These are phyloP conservation scores for Antheraea assamensis DNA, from an alignment of 2,888 invertebrate species.

Conservation along the genomic window DNA sequence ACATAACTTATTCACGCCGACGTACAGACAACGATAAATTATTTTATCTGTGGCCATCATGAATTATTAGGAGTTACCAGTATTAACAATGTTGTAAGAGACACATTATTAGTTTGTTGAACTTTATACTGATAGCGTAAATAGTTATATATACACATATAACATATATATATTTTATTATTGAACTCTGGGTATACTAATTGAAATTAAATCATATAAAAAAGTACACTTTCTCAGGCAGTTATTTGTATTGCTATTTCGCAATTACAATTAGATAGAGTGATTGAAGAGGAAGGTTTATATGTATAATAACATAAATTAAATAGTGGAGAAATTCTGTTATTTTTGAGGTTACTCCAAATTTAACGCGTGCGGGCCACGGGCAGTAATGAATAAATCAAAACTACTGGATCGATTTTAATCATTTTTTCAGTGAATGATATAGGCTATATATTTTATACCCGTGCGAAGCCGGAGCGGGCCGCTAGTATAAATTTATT, in stretches of 20 bases:
- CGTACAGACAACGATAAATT: constrained; percentile 10
- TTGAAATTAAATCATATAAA: not conserved
- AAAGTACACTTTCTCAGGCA: not conserved
- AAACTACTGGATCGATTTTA: too few relatives aligned
- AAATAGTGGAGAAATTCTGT: too few relatives aligned
- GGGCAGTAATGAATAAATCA: too few relatives aligned
- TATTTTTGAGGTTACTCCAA: too few relatives aligned
- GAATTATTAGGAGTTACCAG: constrained; percentile 1
- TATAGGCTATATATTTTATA: too few relatives aligned
- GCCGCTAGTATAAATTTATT: too few relatives aligned
- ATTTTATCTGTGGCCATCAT: constrained; percentile 1
- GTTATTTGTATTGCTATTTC: not conserved
- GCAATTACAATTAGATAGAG: too few relatives aligned
- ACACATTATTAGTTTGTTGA: constrained; percentile 6
- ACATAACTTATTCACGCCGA: constrained; percentile 33
- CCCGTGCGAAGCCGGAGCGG: too few relatives aligned
- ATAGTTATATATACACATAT: not conserved
- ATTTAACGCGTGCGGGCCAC: too few relatives aligned
- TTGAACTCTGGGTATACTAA: not conserved
- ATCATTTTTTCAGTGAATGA: too few relatives aligned
- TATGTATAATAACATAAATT: too few relatives aligned
- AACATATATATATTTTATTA: not conserved
- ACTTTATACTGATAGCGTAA: not conserved
- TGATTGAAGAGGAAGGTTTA: too few relatives aligned
- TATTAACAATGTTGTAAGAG: not conserved